These are phyloP conservation scores for Cosmia pyralina DNA, from an alignment of 2,888 invertebrate genomes.

Conservation along the genomic window DNA sequence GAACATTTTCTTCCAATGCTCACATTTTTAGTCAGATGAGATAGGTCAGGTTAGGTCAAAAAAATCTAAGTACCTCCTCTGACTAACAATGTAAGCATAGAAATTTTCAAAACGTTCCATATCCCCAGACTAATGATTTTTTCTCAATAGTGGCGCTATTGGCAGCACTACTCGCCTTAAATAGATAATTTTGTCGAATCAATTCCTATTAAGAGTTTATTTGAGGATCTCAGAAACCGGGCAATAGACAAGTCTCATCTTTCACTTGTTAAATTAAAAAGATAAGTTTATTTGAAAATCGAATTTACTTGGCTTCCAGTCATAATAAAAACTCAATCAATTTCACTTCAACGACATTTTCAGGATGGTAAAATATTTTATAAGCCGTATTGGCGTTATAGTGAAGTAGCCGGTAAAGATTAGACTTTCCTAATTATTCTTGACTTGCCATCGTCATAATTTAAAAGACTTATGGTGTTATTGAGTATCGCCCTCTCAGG, in stretches of 20 bases:
- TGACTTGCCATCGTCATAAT: neutral
- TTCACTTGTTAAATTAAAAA: constrained; percentile 14
- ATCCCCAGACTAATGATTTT: too few relatives aligned
- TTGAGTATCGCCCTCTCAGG: neutral
- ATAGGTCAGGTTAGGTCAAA: too few relatives aligned
- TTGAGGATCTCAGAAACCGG: too few relatives aligned
- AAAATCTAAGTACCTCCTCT: too few relatives aligned
- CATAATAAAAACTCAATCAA: constrained; percentile 12
- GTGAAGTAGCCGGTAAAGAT: neutral
- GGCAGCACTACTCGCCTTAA: too few relatives aligned
- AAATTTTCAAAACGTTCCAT: too few relatives aligned
- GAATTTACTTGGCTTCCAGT: constrained; percentile 11
- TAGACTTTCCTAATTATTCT: neutral
- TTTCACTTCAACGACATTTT: constrained; percentile 7
- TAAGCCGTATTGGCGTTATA: neutral
- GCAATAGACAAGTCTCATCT: neutral
- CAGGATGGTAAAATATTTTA: neutral
- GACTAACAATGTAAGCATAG: too few relatives aligned
- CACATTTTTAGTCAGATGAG: too few relatives aligned
- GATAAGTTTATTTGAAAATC: constrained; percentile 17
- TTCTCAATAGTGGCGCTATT: too few relatives aligned
- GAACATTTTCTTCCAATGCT: too few relatives aligned
- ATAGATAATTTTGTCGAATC: too few relatives aligned
- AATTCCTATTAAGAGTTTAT: too few relatives aligned
- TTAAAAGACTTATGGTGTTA: neutral